Evolutionary conservation across 2,888 invertebrate species (phyloP).

Genomic region (Drosophila paracracens): DNA sequence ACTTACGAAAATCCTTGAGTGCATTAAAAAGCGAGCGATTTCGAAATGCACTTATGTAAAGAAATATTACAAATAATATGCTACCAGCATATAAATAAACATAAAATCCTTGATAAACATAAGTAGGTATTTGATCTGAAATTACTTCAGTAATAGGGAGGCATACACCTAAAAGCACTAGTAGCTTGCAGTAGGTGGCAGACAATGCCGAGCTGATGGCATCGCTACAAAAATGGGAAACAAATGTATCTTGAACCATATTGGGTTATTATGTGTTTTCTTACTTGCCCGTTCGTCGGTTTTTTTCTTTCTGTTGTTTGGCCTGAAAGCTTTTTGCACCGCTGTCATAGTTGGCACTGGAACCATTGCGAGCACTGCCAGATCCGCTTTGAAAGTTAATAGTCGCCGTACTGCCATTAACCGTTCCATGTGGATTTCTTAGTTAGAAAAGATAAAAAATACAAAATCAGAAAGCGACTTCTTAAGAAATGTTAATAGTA

Average conservation of each 20-base stretch:
- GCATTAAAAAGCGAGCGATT: constrained; percentile 88
- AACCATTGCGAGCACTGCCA: constrained; percentile 67
- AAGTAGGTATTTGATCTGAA: constrained; percentile 90
- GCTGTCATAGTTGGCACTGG: constrained; percentile 67
- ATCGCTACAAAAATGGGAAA: constrained; percentile 86
- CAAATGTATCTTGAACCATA: neutral
- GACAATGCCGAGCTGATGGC: constrained; percentile 91
- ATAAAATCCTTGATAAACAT: constrained; percentile 94
- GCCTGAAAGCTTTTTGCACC: constrained; percentile 80
- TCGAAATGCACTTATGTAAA: constrained; percentile 89
- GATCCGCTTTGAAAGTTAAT: constrained; percentile 77
- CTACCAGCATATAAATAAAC: constrained; percentile 92
- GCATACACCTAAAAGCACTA: constrained; percentile 93
- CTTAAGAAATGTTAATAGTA: neutral
- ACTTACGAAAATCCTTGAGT: constrained; percentile 86
- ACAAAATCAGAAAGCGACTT: neutral
- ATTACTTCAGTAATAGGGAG: constrained; percentile 95
- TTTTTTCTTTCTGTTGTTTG: constrained; percentile 83
- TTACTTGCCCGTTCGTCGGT: constrained; percentile 86
- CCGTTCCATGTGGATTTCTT: constrained; percentile 73
- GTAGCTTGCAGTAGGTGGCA: constrained; percentile 93
- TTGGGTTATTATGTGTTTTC: constrained; percentile 48
- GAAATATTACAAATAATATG: constrained; percentile 90
- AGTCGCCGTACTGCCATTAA: constrained; percentile 79
- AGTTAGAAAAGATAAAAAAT: neutral